Evolutionary conservation across 1,140 invertebrate species (phyloP), one percentile per base, ranked within the genome.

Genomic region (Cyphomyrmex costatus): DNA sequence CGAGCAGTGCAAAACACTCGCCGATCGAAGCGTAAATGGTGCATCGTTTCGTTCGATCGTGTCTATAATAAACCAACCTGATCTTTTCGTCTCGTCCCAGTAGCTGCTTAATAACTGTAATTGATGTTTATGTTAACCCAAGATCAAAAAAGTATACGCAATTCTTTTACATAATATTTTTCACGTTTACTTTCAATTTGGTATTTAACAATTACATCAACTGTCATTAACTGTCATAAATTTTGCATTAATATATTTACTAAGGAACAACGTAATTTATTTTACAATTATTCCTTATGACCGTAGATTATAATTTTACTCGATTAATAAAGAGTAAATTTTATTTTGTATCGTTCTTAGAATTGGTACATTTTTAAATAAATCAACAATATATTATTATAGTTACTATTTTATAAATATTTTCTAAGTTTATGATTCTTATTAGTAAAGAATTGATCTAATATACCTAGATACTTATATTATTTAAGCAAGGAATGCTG

Each of bases 11-110:
- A 60, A 74, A 60, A 74, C 33, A 74, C 33, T 73, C 24, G 79
- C 19, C 33, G 68, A 74, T 61, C 36, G 21, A 51, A 33, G 24
- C 27, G 30, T 60, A 73, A 83, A 49, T 49, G 49, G 19, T 30
- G 53, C 42, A 60, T 33, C 66, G 24, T 46, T 36, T 82, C 56
- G n/a, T 60, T 53, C 63, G 78, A 71, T 46, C 51, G 79, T 27
- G 33, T 71, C 63, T 27, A 19, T 73, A 42, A 82, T 71, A 49
- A 60, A 56, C 19, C 6, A 60, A 51, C 2, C 1, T 1, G n/a
- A 60, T 83, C 24, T 60, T 27, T 74, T 70, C 30, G 21, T n/a
- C 61, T 30, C 1, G n/a, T 56, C 2, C 8, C 5, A 21, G 14
- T 5, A 10, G n/a, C n/a, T 56, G 21, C 19, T 14, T 65, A 82